A percentile compares a stretch with the other conserved stretches of the same genome.
These are phyloP conservation scores for Coptodon rendalli DNA, from an alignment of 2,113 vertebrate genomes.

Conservation along the genomic window DNA sequence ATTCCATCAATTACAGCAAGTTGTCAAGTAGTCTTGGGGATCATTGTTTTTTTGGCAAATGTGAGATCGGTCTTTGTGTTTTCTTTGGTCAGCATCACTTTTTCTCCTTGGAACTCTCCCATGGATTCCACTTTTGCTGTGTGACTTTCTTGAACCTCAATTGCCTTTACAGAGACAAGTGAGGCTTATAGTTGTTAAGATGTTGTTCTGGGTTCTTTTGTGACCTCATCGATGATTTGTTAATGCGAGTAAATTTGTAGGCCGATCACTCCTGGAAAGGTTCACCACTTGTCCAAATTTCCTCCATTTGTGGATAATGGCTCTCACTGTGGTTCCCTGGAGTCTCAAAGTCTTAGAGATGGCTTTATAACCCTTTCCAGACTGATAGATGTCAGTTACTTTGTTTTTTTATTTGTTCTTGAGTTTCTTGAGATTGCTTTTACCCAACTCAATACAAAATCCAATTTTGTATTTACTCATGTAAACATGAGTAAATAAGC, in stretches of 20 bases:
- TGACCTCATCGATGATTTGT: background rate
- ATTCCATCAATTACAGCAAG: background rate
- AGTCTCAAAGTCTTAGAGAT: background rate
- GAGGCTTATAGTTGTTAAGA: background rate
- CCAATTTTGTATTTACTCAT: background rate
- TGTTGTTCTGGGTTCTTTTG: background rate
- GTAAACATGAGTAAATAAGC: background rate
- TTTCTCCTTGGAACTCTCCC: background rate
- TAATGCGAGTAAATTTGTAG: background rate
- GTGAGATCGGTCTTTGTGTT: background rate
- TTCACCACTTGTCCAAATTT: background rate
- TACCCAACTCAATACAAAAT: background rate
- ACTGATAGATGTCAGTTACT: background rate
- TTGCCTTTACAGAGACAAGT: background rate
- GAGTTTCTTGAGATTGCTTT: background rate
- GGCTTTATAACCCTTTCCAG: background rate
- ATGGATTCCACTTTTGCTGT: background rate
- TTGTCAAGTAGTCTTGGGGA: background rate
- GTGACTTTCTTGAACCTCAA: background rate
- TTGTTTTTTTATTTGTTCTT: background rate
- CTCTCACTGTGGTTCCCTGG: background rate
- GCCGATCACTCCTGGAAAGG: background rate
- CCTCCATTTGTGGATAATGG: background rate
- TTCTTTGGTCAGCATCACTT: background rate
- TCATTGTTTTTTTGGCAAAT: background rate